Evolutionary conservation across 2,113 vertebrate species (phyloP).

Genomic region (Malurus melanocephalus): DNA sequence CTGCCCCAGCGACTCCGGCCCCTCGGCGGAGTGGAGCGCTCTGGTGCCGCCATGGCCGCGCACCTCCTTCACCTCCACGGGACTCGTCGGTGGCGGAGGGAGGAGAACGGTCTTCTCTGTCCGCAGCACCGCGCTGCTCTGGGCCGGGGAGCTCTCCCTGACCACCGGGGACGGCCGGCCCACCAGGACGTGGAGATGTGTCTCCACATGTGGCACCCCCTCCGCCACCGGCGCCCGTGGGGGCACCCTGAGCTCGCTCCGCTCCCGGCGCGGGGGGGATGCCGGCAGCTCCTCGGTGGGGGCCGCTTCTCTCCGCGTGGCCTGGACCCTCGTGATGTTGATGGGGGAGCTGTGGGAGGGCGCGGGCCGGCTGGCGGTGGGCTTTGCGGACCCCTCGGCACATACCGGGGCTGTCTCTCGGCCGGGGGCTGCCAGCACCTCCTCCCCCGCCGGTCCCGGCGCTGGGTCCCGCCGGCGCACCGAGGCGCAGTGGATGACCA

Average conservation of each 20-base stretch:
- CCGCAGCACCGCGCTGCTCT: neutral
- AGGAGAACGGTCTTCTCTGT: neutral
- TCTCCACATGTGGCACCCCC: neutral
- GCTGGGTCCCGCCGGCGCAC: neutral
- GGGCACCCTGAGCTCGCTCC: constrained; percentile 32
- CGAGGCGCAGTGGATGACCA: constrained; percentile 70
- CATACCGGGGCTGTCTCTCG: neutral
- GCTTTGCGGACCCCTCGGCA: neutral
- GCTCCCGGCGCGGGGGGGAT: neutral
- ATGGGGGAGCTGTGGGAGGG: neutral
- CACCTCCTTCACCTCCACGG: neutral
- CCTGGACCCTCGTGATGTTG: constrained; percentile 40
- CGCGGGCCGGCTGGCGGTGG: neutral
- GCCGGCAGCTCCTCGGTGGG: neutral
- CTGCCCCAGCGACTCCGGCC: neutral
- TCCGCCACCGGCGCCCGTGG: accelerated
- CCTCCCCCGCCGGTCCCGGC: accelerated
- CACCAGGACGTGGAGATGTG: constrained; percentile 51
- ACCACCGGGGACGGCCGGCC: neutral
- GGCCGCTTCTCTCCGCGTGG: neutral
- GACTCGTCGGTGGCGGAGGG: neutral
- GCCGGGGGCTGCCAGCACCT: neutral
- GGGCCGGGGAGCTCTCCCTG: neutral
- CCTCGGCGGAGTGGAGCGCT: neutral
- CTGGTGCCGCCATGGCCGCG: accelerated